Conservation (phyloP, 2,797 vertebrate species). For the Euthynnus affinis region DNA sequence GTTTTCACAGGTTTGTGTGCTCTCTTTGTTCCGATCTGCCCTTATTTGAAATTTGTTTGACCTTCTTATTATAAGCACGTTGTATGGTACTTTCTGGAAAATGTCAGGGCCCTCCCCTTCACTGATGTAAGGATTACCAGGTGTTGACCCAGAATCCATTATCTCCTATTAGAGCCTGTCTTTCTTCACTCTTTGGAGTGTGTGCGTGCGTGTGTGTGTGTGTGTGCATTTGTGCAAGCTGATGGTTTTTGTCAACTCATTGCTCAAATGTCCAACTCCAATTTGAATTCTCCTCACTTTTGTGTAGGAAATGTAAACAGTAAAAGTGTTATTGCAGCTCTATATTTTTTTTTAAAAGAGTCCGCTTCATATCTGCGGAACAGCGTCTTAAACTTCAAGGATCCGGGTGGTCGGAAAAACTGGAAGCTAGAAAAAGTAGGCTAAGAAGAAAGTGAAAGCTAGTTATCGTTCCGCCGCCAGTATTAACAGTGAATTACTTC, state of each 20-base stretch:
- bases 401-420: background rate
- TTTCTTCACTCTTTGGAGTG: conserved; percentile 51
- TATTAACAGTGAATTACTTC: background rate
- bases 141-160: conserved; percentile 85
- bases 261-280: background rate
- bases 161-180: conserved; percentile 79
- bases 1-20: conserved; percentile 56
- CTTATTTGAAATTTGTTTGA: conserved; percentile 67
- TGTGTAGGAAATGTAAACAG: background rate
- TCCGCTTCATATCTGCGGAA: background rate
- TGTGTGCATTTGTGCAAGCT: conserved; percentile 1
- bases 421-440: background rate
- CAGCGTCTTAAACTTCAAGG: too few relatives aligned
- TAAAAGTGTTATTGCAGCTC: background rate
- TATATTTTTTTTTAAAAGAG: background rate
- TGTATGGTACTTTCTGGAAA: conserved; percentile 76
- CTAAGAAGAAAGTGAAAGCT: too few relatives aligned
- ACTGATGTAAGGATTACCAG: conserved; percentile 82
- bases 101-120: conserved; percentile 75
- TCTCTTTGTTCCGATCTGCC: conserved; percentile 58
- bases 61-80: conserved; percentile 73
- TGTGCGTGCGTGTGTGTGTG: conserved; percentile 25
- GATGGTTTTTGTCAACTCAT: conserved; percentile 24
- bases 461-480: background rate
- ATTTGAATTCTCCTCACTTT: too few relatives aligned